Evolutionary conservation across 2,888 invertebrate species (phyloP), one percentile per base, ranked within the genome.

Genomic region (Ochropleura plecta): DNA sequence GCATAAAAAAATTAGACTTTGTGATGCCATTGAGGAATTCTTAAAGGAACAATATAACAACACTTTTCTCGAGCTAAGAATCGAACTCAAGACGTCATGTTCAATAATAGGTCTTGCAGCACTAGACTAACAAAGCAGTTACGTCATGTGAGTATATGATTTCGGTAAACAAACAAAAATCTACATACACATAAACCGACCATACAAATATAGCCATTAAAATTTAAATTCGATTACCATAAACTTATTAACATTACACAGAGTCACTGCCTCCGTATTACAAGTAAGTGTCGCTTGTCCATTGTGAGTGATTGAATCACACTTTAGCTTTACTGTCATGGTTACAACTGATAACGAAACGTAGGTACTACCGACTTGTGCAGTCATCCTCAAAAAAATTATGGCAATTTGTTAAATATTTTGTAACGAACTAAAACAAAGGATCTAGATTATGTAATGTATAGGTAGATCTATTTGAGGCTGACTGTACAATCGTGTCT

Each of bases 231-330:
- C 63, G 62, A 85, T 83, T 83, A 85, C 60, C 76, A 86, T 81
- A 79, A 81, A 78, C 81, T 76, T 73, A 85, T 84, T 81, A 83
- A 73, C 79, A 88, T 85, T 83, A 83, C 70, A 80, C 82, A 65
- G n/a, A 60, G 83, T 86, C 87, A 87, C 78, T 82, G 89, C 91
- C 87, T 88, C 91, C 82, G 89, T 86, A 78, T 91, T 91, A 89
- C 85, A 86, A 86, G 83, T 83, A 84, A 85, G 78, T 85, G 84
- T 84, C 82, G 73, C 78, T 79, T 85, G 88, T 88, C 85, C 78
- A 80, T 82, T 86, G 78, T 87, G 81, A 90, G 86, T 89, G 89
- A 90, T 91, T 88, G 88, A 89, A 86, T 90, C 88, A 89, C 89
- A 89, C 88, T 75, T 84, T 70, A 77, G 76, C 72, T 86, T 87